phyloP scores from a whole-genome alignment of 2,113 vertebrate genomes.

The Amphiprion percula region DNA sequence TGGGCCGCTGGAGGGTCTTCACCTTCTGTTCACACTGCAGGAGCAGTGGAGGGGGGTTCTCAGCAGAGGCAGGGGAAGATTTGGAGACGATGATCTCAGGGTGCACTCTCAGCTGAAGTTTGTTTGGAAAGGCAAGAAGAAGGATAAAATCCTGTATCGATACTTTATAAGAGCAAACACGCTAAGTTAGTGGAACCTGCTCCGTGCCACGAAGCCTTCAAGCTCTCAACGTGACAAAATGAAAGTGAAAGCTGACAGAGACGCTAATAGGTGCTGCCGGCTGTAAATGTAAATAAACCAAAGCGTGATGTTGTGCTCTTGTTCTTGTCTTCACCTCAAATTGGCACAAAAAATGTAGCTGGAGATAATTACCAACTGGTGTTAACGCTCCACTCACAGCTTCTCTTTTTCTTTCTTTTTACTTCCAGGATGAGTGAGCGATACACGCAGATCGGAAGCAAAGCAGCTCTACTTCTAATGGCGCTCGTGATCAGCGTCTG shows the following conservation, averaged over 20 bases:
- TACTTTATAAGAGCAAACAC: conserved; percentile 34
- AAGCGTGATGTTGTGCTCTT: not conserved
- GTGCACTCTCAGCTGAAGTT: conserved; percentile 44
- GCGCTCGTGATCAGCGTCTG: conserved; percentile 92
- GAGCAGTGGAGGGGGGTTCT: not conserved
- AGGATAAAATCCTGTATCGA: conserved; percentile 33
- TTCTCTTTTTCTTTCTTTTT: conserved; percentile 16
- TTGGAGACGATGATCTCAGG: conserved; percentile 27
- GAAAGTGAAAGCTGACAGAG: not conserved
- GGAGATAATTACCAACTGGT: too few species aligned
- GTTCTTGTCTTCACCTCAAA: not conserved
- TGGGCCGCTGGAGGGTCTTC: conserved; percentile 43
- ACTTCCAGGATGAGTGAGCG: conserved; percentile 93
- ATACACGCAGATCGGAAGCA: conserved; percentile 90
- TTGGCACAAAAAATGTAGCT: not conserved
- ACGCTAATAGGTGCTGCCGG: not conserved
- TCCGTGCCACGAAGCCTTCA: not conserved
- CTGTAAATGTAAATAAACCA: not conserved
- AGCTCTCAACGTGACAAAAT: not conserved
- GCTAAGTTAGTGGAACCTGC: not conserved
- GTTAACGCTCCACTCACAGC: not conserved
- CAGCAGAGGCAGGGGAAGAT: not conserved
- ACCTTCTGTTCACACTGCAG: conserved; percentile 38
- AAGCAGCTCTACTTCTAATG: conserved; percentile 93
- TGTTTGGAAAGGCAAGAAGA: conserved; percentile 49